Conservation (phyloP, 2,797 vertebrate genomes). For the Netta rufina region DNA sequence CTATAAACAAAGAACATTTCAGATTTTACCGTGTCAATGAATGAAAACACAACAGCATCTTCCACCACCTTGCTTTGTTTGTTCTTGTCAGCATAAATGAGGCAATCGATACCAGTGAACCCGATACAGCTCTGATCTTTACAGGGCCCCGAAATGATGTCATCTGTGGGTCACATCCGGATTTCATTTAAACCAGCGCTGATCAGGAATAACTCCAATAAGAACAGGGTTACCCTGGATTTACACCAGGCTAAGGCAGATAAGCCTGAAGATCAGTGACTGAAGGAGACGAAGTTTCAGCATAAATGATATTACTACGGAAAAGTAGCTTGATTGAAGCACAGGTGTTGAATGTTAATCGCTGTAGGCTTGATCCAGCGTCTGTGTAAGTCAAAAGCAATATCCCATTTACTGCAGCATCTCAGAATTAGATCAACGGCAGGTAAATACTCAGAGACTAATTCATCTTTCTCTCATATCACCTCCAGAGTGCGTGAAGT, state of each 20-base stretch:
- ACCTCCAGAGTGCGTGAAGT: background rate
- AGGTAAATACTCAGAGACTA: slow-evolving; percentile 19
- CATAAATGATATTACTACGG: slow-evolving; percentile 55
- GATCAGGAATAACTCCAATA: slow-evolving; percentile 49
- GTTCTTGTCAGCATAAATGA: background rate
- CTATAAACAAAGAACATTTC: background rate
- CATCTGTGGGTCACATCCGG: slow-evolving; percentile 22
- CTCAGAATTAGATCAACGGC: slow-evolving; percentile 9
- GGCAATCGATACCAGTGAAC: background rate
- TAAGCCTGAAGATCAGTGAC: slow-evolving; percentile 57
- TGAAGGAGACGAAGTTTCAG: slow-evolving; percentile 53
- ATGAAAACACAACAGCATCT: background rate
- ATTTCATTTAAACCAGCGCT: slow-evolving; percentile 45
- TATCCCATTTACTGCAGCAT: slow-evolving; percentile 39
- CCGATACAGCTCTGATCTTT: background rate
- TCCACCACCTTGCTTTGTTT: background rate
- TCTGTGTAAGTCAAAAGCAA: slow-evolving; percentile 39
- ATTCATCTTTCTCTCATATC: background rate
- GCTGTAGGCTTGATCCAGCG: slow-evolving; percentile 26
- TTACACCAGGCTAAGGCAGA: slow-evolving; percentile 50
- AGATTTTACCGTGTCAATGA: background rate
- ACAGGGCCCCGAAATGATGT: background rate
- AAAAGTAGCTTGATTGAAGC: slow-evolving; percentile 60
- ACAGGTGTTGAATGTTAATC: slow-evolving; percentile 58
- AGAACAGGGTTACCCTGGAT: slow-evolving; percentile 49